Percentiles rank a stretch among this genome's conserved stretches.
Conservation (phyloP, 1,140 invertebrate species). For the Notospermus geniculatus region DNA sequence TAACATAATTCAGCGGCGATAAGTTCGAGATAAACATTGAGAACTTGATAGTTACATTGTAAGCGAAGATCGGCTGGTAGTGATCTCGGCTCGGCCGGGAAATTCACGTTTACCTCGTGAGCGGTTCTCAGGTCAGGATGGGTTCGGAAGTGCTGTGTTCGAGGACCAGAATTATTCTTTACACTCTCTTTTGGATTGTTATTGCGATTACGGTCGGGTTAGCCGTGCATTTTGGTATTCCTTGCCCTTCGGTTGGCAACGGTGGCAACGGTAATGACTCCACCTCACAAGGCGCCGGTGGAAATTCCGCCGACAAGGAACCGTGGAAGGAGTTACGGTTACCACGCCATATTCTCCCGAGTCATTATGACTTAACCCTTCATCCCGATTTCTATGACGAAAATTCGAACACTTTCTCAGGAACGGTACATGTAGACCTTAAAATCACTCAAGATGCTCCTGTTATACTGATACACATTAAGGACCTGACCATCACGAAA, state of each 20-base stretch:
- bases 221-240: background rate
- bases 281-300: background rate
- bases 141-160: background rate
- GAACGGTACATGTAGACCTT: constrained; percentile 45
- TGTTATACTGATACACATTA: constrained; percentile 55
- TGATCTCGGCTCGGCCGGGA: too few species aligned
- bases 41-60: too few species aligned
- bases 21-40: too few species aligned
- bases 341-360: constrained; percentile 66
- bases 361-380: constrained; percentile 73
- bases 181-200: constrained; percentile 6
- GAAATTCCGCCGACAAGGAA: constrained; percentile 28
- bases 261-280: background rate
- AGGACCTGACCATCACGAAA: constrained; percentile 49
- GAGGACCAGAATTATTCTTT: background rate
- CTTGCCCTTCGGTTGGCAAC: background rate
- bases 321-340: constrained; percentile 61
- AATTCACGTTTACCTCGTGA: too few species aligned
- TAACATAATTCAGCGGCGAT: too few species aligned
- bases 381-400: constrained; percentile 63
- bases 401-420: constrained; percentile 39
- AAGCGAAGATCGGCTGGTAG: too few species aligned
- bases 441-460: constrained; percentile 39
- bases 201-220: background rate
- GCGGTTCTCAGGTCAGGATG: too few species aligned